Percentiles rank a stretch among this genome's conserved stretches.
These are phyloP conservation scores for Hypocryptadius cinnamomeus DNA, from an alignment of 2,113 vertebrate species.

Conservation along the genomic window DNA sequence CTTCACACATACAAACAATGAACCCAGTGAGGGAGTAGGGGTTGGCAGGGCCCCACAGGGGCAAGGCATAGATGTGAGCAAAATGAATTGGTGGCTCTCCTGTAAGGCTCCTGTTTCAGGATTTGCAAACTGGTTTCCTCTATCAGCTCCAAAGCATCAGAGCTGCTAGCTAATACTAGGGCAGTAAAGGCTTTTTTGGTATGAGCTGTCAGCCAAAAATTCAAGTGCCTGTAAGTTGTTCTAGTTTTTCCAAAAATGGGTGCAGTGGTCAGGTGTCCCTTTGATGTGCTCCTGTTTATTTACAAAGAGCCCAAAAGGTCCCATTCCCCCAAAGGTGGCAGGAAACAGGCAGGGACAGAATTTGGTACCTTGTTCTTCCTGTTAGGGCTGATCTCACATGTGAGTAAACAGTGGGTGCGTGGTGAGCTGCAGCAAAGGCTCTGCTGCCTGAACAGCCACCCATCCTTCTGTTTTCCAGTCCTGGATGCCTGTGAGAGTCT, in stretches of 20 bases:
- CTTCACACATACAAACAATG: neutral
- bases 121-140: constrained; percentile 11
- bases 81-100: neutral
- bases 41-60: neutral
- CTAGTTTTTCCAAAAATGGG: neutral
- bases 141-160: neutral
- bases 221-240: neutral
- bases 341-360: constrained; percentile 46
- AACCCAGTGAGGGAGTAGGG: neutral
- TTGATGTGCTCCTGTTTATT: constrained; percentile 51
- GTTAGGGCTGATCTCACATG: constrained; percentile 1
- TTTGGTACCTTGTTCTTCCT: constrained; percentile 36
- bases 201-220: constrained; percentile 26
- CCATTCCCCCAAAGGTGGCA: neutral
- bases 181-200: constrained; percentile 20
- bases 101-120: neutral
- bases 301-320: constrained; percentile 48
- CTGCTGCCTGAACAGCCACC: neutral
- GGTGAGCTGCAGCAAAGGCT: neutral
- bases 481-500: neutral
- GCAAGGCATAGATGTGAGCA: neutral
- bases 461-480: neutral
- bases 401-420: neutral
- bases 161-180: neutral
- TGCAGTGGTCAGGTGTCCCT: constrained; percentile 24